Percentiles rank a stretch among this genome's conserved stretches.
phyloP scores from a whole-genome alignment of 2,113 vertebrate species.

The Coptodon bakossiorum region DNA sequence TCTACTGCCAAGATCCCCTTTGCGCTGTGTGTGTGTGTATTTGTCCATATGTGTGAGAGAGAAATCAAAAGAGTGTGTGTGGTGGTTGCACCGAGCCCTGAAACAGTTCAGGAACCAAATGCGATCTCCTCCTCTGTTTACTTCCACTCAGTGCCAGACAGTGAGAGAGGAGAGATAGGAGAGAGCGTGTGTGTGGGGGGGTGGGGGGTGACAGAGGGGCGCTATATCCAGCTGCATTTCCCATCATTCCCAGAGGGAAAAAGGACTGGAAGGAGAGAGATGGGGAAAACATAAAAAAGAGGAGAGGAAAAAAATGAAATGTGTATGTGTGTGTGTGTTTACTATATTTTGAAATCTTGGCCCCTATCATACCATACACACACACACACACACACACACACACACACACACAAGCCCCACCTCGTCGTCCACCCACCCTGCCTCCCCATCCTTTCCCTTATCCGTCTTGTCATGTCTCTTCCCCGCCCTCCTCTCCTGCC shows the following conservation, averaged over 20 bases:
- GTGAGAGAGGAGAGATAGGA: neutral
- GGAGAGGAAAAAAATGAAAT: neutral
- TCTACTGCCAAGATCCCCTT: neutral
- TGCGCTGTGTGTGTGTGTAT: neutral
- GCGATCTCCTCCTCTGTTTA: slow-evolving; percentile 51
- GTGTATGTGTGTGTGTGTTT: neutral
- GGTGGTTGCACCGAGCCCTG: slow-evolving; percentile 22
- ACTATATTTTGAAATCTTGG: neutral
- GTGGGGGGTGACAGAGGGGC: neutral
- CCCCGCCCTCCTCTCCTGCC: neutral
- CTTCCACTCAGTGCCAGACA: slow-evolving; percentile 28
- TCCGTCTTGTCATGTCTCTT: neutral
- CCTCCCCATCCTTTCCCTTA: slow-evolving; percentile 4
- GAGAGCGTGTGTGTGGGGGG: neutral
- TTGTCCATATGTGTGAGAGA: neutral
- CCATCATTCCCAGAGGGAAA: slow-evolving; percentile 36
- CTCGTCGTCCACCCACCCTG: neutral
- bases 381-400: neutral
- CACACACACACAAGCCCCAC: neutral
- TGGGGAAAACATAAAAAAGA: neutral
- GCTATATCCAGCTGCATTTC: slow-evolving; percentile 56
- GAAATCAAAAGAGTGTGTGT: neutral
- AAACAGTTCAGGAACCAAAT: slow-evolving; percentile 73
- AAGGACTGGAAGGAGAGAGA: slow-evolving; percentile 4
- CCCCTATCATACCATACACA: neutral